Base-by-base conservation (phyloP, 2,888 invertebrate species). In the Ischnura elegans region DNA sequence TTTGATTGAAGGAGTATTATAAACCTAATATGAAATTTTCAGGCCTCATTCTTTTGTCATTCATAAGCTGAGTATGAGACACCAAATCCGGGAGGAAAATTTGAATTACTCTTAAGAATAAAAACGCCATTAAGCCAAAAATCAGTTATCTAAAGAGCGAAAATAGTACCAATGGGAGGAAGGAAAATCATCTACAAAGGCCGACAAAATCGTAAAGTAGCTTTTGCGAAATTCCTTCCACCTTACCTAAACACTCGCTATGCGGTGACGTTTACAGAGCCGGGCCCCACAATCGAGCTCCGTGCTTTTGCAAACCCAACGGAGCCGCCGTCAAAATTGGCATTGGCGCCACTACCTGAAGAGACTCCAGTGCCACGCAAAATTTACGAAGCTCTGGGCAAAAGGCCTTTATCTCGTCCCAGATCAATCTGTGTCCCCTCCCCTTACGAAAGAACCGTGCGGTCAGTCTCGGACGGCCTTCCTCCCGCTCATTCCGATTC, bases 331-430 rank as follows among this genome's bases (percentile, higher is more conserved):
- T 76, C 76, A 76, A 76, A 76, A 76, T 36, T 76, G 76, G 76
- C 76, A 76, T 36, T 76, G 76, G 76, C 76, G 76, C 76, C 76
- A 76, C 36, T 76, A 76, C 76, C 36, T 16, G 13, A 36, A 13
- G 66, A 76, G 66, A 36, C 76, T n/a, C 36, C 13, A 36, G 76
- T 76, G 76, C 76, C 76, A 29, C 76, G 76, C 76, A 76, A 76
- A 76, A 76, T 76, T 76, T 76, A 76, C 76, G 76, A 76, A 76
- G 76, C 76, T 76, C 76, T 76, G 29, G 76, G 36, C 76, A 36
- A 36, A 36, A 16, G 29, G 76, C 29, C 76, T 76, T 66, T 76
- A 76, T 76, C 76, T 76, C 76, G 76, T 76, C 36, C 76, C 76
- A 76, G 76, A 76, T 76, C 76, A 76, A 76, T 46, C 25, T 46